These are phyloP conservation scores for Calcarius ornatus DNA, from an alignment of 2,113 vertebrate genomes.

Conservation along the genomic window DNA sequence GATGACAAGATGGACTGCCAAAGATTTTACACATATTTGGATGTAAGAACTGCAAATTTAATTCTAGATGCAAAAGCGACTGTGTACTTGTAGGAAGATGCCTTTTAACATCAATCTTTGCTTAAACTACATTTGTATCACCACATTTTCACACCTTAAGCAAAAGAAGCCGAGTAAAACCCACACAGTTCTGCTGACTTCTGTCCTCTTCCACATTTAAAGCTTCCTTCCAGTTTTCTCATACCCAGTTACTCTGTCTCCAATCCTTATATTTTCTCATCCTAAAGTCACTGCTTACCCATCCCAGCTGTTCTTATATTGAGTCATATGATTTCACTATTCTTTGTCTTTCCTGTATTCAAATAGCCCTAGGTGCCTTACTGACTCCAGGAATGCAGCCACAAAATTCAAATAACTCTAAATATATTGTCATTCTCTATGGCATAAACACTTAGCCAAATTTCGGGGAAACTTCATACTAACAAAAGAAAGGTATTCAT, in stretches of 20 bases:
- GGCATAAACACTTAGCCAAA: not conserved
- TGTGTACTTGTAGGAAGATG: not conserved
- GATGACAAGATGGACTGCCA: not conserved
- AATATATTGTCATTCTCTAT: not conserved
- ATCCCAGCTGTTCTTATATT: not conserved
- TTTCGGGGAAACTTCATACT: not conserved
- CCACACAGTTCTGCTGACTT: accelerated
- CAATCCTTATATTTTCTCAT: not conserved
- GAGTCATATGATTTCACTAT: not conserved
- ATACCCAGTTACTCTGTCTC: not conserved
- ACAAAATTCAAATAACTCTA: not conserved
- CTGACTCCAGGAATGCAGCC: not conserved
- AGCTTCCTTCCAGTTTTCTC: not conserved
- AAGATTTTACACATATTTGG: not conserved
- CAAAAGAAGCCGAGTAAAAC: not conserved
- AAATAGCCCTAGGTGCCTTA: not conserved
- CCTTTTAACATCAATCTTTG: not conserved
- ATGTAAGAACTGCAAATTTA: not conserved
- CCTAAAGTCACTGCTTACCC: not conserved
- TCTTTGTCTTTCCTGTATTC: not conserved
- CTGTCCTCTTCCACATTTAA: not conserved
- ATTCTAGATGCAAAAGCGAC: not conserved
- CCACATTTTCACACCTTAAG: not conserved
- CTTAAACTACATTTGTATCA: not conserved
- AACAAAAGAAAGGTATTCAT: not conserved